Base-by-base conservation (phyloP, 35 echinoderm and acorn worm genomes). In the Chiridota heheva region DNA sequence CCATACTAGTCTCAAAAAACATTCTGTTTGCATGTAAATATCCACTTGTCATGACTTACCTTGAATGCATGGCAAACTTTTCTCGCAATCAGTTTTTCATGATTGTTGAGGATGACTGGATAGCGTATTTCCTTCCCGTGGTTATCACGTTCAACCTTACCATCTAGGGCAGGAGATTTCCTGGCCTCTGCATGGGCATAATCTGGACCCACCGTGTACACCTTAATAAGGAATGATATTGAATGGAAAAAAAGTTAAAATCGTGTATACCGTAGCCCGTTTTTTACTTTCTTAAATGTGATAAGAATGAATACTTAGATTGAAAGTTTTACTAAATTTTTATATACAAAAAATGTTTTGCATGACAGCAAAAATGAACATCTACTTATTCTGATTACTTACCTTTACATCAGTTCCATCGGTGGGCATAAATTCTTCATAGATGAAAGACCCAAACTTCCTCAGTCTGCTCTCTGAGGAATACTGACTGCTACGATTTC, bases 381-480 rank as follows among this genome's bases (percentile, higher is more conserved):
- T n/a, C n/a, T n/a, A n/a, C n/a, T n/a, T n/a, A n/a, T n/a, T n/a
- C n/a, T n/a, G n/a, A n/a, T 10, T 77, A 24, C 63, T 58, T 86
- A 90, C 88, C 89, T 92, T 98, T 22, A 98, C 95, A 92, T 98
- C 94, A 10, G 94, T 97, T 2, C 95, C 95, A 89, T 98, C 95
- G 16, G 95, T 92, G 4, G 95, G 95, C 95, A 98, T 98, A 44
- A 98, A 98, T 70, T 98, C 95, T 57, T 98, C 95, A 76, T 98
- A 98, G 28, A 98, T 98, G 57, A 88, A 98, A 2, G 95, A 98
- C 4, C 95, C 95, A 39, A 29, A 60, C 38, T 60, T 60, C 17
- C 95, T 90, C 7, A 98, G 63, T 17, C 45, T 61, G 46, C 89
- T 98, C 44, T 91, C 89, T 37, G 89, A 69, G 6, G 95, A 98